Evolutionary conservation across 2,888 invertebrate genomes (phyloP), one percentile per base, ranked within the genome.

Genomic region (Spisula solida): DNA sequence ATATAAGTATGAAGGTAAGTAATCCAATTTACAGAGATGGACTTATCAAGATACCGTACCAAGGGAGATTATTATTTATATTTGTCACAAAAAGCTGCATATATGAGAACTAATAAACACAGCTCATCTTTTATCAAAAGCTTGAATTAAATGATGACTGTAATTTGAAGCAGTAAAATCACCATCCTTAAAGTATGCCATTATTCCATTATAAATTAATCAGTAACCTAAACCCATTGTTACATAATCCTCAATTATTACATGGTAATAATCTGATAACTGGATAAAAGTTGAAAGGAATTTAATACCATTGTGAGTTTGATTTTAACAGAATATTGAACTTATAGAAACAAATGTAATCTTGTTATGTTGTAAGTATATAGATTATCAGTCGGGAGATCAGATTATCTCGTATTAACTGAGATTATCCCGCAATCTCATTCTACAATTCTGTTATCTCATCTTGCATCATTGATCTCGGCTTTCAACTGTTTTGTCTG

Each of bases 211-310:
- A 66, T 25, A 66, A 66, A 66, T 66, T 25, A 66, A 25, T 66
- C 60, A n/a, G 60, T 66, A 66, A 66, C 25, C 60, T 10, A 66
- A 66, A 66, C 60, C 12, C 6, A 25, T 25, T 6, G 60, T 66
- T 66, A 66, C n/a, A 25, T 66, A 66, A 66, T n/a, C 60, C 60
- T 66, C 60, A 75, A 41, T 75, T 34, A 75, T 75, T 75, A 75
- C 31, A 31, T 31, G 0, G 34, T 18, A 31, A 34, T 75, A 75
- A 75, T 75, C 75, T 34, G 75, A 75, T 75, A 75, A 75, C 75
- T 34, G 29, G 75, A 75, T 75, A 75, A 34, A 75, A 34, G 75
- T 75, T 75, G 29, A 75, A 75, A 75, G 34, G 75, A 31, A 34
- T 18, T 75, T 31, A 31, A 75, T 16, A 31, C 31, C 1, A 75